Evolutionary conservation across 2,113 vertebrate species (phyloP), one percentile per base, ranked within the genome.

Genomic region (Rattus rattus): DNA sequence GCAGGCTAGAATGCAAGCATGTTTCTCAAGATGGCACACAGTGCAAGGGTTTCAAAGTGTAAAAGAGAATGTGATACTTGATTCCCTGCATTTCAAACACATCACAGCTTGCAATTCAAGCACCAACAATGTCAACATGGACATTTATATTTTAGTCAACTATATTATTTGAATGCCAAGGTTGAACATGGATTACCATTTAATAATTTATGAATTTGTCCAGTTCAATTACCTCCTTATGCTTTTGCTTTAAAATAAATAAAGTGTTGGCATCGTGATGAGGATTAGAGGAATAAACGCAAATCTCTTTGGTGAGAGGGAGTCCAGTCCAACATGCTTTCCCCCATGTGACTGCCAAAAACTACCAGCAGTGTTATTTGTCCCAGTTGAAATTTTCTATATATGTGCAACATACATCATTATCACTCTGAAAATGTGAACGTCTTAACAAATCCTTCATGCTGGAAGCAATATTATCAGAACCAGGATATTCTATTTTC

Each of bases 311-410:
- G 14, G 30, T n/a, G 28, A 49, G 56, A 39, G 47, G n/a, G 49
- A 59, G 12, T 24, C 30, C 4, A 11, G 16, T 65, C 36, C 14
- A 1, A 0, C 0, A 10, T 0, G 2, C 33, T 20, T 36, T 36
- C 91, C 1, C n/a, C 2, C 5, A 0, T 0, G 19, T 24, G 89
- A 43, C n/a, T 36, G 2, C 80, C 17, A 17, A 88, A 8, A 12
- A 2, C 9, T 1, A 30, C 33, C 7, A n/a, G 24, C n/a, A 26
- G 17, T 26, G 11, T 4, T 33, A 16, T 79, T 24, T 5, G 26
- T 67, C 61, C 2, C 17, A 59, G 28, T 0, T 39, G 16, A 81
- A 56, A 61, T 17, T 5, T 83, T 75, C 69, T 63, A 0, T n/a
- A 65, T 16, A 13, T 19, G 1, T 76, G 39, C 65, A 76, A 43